These are phyloP conservation scores for Amorpha juglandis DNA, from an alignment of 2,888 invertebrate species.

Conservation along the genomic window DNA sequence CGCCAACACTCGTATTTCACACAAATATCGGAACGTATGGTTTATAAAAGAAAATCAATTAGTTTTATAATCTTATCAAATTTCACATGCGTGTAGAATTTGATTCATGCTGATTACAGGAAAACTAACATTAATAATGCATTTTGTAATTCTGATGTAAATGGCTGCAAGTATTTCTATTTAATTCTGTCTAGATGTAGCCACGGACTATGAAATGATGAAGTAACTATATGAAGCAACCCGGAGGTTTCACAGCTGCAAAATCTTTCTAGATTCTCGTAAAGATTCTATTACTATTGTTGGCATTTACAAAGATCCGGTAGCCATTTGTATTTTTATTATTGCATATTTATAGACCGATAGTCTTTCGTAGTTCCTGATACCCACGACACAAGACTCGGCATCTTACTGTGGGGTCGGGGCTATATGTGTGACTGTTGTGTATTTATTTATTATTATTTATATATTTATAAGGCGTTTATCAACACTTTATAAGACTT, in stretches of 20 bases:
- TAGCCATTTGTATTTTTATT: too few relatives aligned
- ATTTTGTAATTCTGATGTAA: not conserved
- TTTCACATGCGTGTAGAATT: constrained; percentile 14
- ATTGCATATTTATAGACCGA: too few relatives aligned
- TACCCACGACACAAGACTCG: too few relatives aligned
- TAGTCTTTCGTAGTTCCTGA: too few relatives aligned
- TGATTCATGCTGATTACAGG: constrained; percentile 20
- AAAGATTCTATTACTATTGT: not conserved
- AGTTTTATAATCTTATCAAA: constrained; percentile 17
- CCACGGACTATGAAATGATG: not conserved
- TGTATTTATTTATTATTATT: too few relatives aligned
- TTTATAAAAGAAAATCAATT: constrained; percentile 15
- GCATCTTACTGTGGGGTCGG: too few relatives aligned
- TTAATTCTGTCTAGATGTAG: not conserved
- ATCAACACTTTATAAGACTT: too few relatives aligned
- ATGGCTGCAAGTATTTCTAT: not conserved
- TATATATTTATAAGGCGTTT: too few relatives aligned
- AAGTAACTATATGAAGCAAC: not conserved
- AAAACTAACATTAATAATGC: not conserved
- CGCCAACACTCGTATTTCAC: not conserved
- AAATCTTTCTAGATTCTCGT: not conserved
- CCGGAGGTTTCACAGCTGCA: not conserved
- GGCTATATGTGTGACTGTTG: too few relatives aligned
- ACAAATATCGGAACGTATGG: not conserved
- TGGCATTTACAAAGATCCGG: not conserved